These are phyloP conservation scores for Discoglossus pictus DNA, from an alignment of 2,797 vertebrate genomes.

Conservation along the genomic window DNA sequence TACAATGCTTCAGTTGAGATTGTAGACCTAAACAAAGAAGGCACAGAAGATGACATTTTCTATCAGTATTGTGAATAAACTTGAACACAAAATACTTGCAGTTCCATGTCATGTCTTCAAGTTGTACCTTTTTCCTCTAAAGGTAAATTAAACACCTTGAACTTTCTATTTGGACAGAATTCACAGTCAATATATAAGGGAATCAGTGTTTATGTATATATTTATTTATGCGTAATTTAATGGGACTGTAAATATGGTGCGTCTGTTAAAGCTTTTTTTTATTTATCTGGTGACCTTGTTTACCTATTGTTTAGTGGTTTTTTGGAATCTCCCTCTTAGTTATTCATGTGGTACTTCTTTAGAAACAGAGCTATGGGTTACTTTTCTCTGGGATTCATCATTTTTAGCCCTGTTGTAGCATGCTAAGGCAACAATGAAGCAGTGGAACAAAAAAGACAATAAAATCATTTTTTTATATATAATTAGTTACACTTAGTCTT, in stretches of 20 bases:
- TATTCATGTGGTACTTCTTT: constrained; percentile 96
- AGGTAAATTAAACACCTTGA: constrained; percentile 91
- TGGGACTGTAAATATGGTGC: constrained; percentile 99
- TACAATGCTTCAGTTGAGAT: constrained; percentile 87
- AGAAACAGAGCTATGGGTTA: constrained; percentile 87
- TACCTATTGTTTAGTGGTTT: constrained; percentile 99
- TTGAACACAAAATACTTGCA: constrained; percentile 86
- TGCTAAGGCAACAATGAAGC: constrained; percentile 93
- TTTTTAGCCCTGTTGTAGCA: constrained; percentile 97
- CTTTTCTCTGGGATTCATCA: constrained; percentile 88
- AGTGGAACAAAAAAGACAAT: constrained; percentile 89
- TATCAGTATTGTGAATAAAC: constrained; percentile 99
- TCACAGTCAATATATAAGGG: constrained; percentile 93
- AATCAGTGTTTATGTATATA: constrained; percentile 99
- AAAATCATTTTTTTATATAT: constrained; percentile 84
- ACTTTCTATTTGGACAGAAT: constrained; percentile 94
- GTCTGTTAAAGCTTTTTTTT: constrained; percentile 96
- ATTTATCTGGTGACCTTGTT: constrained; percentile 98
- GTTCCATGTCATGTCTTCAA: constrained; percentile 92
- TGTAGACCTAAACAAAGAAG: constrained; percentile 86
- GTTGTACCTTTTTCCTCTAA: constrained; percentile 82
- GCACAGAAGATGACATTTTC: constrained; percentile 88
- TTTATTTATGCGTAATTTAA: constrained; percentile 99
- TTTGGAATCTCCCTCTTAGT: constrained; percentile 91
- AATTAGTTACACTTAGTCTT: constrained; percentile 82